Percentiles rank a stretch among this genome's conserved stretches.
Conservation (phyloP, 2,888 invertebrate species). For the Cistogaster globosa region DNA sequence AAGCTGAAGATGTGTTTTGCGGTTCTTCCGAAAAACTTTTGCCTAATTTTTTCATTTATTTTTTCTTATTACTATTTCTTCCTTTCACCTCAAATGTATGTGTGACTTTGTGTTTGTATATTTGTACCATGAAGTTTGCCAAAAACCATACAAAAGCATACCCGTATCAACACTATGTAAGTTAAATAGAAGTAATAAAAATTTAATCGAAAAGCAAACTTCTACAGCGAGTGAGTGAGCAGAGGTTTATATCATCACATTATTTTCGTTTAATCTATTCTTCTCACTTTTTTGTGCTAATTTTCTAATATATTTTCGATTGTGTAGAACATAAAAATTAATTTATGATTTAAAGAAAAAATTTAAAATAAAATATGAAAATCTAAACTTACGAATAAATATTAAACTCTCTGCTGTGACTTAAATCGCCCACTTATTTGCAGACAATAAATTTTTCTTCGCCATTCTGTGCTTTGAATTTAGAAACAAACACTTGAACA, state of each 20-base stretch:
- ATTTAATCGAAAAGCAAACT: constrained; percentile 58
- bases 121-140: constrained; percentile 3
- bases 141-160: constrained; percentile 38
- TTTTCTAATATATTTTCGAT: constrained; percentile 5
- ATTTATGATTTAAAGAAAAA: constrained; percentile 38
- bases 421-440: no score
- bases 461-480: no score
- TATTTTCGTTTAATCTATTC: not conserved
- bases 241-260: constrained; percentile 30
- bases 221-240: constrained; percentile 32
- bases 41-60: constrained; percentile 4
- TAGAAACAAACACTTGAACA: no score
- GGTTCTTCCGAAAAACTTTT: constrained; percentile 15
- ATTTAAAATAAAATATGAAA: constrained; percentile 5
- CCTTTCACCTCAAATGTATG: not conserved
- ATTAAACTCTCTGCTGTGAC: not conserved
- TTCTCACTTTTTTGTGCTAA: not conserved
- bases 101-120: not conserved
- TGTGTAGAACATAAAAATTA: constrained; percentile 38
- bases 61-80: not conserved
- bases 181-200: constrained; percentile 42
- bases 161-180: not conserved
- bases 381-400: not conserved
- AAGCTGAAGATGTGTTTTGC: constrained; percentile 44
- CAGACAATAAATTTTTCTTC: no score